These are phyloP conservation scores for Falco concolor DNA, from an alignment of 2,797 vertebrate species.

Conservation along the genomic window DNA sequence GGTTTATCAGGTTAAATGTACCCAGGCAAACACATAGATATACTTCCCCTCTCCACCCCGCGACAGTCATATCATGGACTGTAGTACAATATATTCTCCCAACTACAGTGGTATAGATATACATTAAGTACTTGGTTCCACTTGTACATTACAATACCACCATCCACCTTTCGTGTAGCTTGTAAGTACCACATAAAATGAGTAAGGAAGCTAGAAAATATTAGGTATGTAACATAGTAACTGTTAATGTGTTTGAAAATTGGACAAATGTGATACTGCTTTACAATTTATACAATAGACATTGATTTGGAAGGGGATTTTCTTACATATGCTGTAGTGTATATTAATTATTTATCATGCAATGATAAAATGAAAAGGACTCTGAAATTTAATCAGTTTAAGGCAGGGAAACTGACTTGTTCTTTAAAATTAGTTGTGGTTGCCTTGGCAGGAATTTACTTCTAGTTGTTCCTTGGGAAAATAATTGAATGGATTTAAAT, in stretches of 20 bases:
- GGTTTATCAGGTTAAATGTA: not conserved
- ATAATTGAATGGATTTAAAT: not conserved
- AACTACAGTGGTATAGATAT: not conserved
- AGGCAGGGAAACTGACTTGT: not conserved
- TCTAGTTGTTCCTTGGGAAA: not conserved
- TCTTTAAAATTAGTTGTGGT: not conserved
- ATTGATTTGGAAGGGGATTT: not conserved
- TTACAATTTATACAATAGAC: not conserved
- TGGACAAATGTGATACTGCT: not conserved
- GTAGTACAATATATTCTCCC: not conserved
- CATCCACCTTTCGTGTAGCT: not conserved
- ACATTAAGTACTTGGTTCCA: not conserved
- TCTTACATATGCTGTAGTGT: not conserved
- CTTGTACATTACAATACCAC: not conserved
- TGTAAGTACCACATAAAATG: not conserved
- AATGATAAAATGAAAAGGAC: not conserved
- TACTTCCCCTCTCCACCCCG: too few species aligned
- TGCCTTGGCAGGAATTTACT: not conserved
- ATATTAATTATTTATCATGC: not conserved
- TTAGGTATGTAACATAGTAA: not conserved
- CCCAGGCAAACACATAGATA: not conserved
- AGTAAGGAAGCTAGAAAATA: not conserved
- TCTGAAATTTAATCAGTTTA: not conserved
- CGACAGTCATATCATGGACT: not conserved
- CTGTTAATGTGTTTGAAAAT: not conserved